A percentile compares a stretch with the other conserved stretches of the same genome.
These are phyloP conservation scores for Deilephila elpenor DNA, from an alignment of 2,888 invertebrate species.

Conservation along the genomic window DNA sequence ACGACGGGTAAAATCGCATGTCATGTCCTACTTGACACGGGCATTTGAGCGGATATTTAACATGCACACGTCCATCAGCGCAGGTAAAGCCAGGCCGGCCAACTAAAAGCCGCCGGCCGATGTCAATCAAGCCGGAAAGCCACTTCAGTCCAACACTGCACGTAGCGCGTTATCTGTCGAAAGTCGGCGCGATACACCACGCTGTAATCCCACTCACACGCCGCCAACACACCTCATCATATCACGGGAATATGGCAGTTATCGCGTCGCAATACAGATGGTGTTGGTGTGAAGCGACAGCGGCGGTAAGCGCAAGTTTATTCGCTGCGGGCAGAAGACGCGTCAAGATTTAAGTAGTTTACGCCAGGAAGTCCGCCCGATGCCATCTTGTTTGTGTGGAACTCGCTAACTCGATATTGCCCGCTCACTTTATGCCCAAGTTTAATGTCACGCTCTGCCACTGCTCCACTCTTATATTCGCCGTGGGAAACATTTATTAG, in stretches of 20 bases:
- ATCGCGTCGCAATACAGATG: constrained; percentile 40
- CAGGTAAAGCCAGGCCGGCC: constrained; percentile 45
- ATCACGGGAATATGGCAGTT: constrained; percentile 42
- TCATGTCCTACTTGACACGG: no score
- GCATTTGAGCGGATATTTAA: no score
- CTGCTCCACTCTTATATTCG: constrained; percentile 57
- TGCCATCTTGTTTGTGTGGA: constrained; percentile 68
- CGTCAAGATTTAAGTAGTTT: constrained; percentile 82
- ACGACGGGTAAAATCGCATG: no score
- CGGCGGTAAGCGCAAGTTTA: constrained; percentile 50
- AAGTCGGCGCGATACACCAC: constrained; percentile 46
- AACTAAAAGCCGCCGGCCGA: constrained; percentile 51
- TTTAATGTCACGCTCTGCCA: constrained; percentile 69
- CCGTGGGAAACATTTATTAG: constrained; percentile 73
- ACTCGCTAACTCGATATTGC: constrained; percentile 80
- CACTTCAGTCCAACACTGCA: constrained; percentile 57
- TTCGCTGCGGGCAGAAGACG: constrained; percentile 55
- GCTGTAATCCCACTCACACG: constrained; percentile 48
- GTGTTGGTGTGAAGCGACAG: constrained; percentile 41
- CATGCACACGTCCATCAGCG: constrained; percentile 39
- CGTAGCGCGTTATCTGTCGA: constrained; percentile 49
- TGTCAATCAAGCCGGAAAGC: constrained; percentile 42
- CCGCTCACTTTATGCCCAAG: constrained; percentile 78
- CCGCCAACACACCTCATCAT: constrained; percentile 29
- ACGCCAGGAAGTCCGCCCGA: constrained; percentile 66